Base-by-base conservation (phyloP, 1,140 invertebrate species). In the Bombus haemorrhoidalis region DNA sequence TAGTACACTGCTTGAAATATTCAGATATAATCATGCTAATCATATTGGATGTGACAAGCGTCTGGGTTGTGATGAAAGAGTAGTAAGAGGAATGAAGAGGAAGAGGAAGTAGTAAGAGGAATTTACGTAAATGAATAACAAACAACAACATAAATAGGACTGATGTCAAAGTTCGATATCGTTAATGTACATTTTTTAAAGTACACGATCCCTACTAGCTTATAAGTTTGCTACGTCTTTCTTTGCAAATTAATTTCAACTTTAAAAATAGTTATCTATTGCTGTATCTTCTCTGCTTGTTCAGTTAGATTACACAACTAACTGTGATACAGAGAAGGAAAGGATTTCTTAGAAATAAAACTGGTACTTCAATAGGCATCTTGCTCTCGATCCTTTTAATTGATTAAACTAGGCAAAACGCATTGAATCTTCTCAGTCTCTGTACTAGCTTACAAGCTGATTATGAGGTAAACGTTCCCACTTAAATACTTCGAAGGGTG, bases 11-110 rank as follows among this genome's bases (percentile, higher is more conserved):
- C 28, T n/a, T 62, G 59, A 47, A 18, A 68, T 28, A 47, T 68
- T 80, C 57, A 37, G 15, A 84, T 18, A 18, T 43, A 81, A 81
- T 89, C 83, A 43, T 32, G 75, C 59, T 43, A 79, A 66, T 85
- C 76, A 86, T 86, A 90, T 87, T 80, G 82, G 81, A 53, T 53
- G 47, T 22, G 47, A 86, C 69, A 75, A 86, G 57, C 57, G 69
- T 22, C 22, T 59, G 32, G 28, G 22, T 68, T 47, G 43, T 32
- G 53, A 59, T 57, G 47, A 15, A 53, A 72, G 39, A 47, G 18
- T 53, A 47, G 39, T n/a, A 34, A 53, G 34, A 76, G 43, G 43
- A 47, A 74, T 18, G 9, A 59, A 28, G 57, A 53, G 59, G 39
- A 62, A 66, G 34, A 39, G 25, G 18, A 53, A 53, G 18, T 53